Evolutionary conservation across 2,113 vertebrate species (phyloP), one percentile per base, ranked within the genome.

Genomic region (Hippocampus guttulatus): DNA sequence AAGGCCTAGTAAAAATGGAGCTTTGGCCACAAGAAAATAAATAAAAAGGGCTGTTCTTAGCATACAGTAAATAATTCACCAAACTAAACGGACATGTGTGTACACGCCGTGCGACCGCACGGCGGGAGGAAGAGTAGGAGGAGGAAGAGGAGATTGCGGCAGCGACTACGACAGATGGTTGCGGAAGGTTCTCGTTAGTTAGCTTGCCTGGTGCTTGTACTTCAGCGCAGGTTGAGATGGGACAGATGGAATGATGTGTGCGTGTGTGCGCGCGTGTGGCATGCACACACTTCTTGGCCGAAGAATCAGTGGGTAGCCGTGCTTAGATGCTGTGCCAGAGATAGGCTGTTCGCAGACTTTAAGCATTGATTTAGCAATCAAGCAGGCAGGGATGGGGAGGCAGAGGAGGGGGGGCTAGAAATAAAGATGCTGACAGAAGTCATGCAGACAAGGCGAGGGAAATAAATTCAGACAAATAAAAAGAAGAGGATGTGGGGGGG

Each of bases 281-380:
- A 68, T 65, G 68, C 65, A 83, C 0, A 78, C 43, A 78, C 68
- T 87, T 88, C 86, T 89, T 85, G 85, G 87, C 87, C 88, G 82
- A 77, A 78, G 80, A 84, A 81, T 79, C 83, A 76, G 80, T 80
- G 85, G 83, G 79, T 84, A 82, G 80, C 83, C 75, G 69, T 84
- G 84, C 78, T 85, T 73, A 84, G 80, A 85, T 76, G 76, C 84
- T 76, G 71, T 90, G 90, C 90, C 90, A 91, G 85, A 85, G 79
- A 87, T 81, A 84, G 84, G 77, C 88, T 86, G 90, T 87, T 84
- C 80, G 84, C 83, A 79, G 88, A 90, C 88, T 92, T 89, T 49
- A 90, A 90, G 85, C 89, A 92, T 88, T 88, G 90, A 91, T 91
- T 92, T 91, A 90, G 89, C 83, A 89, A 90, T 92, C 88, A 90